A percentile compares a stretch with the other conserved stretches of the same genome.
phyloP scores from a whole-genome alignment of 2,888 invertebrate species.

The Conomelus anceps region DNA sequence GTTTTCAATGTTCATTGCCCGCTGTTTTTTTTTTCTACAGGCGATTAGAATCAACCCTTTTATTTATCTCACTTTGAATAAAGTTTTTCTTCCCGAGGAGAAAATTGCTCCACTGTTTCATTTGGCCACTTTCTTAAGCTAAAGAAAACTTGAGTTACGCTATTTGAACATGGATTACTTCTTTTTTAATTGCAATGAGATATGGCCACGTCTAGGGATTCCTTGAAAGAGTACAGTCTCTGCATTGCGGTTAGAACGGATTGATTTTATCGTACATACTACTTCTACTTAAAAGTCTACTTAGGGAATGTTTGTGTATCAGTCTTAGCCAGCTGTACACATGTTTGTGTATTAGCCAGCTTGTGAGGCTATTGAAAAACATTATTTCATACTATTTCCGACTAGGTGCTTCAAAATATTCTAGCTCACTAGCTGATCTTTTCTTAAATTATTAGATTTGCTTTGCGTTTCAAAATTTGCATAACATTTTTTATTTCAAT shows the following conservation, averaged over 20 bases:
- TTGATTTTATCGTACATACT: not conserved
- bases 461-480: no score
- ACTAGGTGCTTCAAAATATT: no score
- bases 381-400: not conserved
- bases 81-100: not conserved
- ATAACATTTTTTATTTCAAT: no score
- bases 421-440: no score
- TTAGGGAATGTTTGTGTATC: not conserved
- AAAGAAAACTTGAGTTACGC: not conserved
- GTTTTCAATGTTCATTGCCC: not conserved
- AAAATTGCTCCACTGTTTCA: not conserved
- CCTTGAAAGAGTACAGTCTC: not conserved
- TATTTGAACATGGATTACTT: not conserved
- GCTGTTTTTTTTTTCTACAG: not conserved
- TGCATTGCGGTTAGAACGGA: not conserved
- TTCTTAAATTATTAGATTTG: no score
- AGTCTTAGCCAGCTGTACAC: no score
- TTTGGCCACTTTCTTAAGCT: not conserved
- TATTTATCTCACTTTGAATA: not conserved
- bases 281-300: no score
- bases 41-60: not conserved
- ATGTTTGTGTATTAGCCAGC: no score
- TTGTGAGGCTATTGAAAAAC: no score
- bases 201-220: not conserved
- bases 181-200: not conserved